Percentiles rank a stretch among this genome's conserved stretches.
Conservation (phyloP, 2,113 vertebrate genomes). For the Lycaon pictus region DNA sequence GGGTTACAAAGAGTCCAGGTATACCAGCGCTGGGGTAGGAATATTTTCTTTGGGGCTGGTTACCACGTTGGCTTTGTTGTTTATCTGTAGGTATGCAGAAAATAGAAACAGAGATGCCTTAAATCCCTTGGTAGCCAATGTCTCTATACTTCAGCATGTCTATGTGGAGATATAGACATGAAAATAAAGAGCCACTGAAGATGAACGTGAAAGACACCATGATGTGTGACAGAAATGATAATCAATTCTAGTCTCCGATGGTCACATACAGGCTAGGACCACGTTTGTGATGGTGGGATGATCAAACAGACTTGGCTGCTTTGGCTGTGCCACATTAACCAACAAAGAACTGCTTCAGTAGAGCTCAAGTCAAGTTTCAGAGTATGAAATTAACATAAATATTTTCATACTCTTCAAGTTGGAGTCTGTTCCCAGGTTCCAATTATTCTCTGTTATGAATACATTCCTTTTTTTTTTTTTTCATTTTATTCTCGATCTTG, state of each 20-base stretch:
- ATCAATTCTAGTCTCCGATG: slow-evolving; percentile 50
- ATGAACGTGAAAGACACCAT: slow-evolving; percentile 60
- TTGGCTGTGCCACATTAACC: slow-evolving; percentile 54
- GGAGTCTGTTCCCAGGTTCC: not conserved
- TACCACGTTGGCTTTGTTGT: slow-evolving; percentile 99
- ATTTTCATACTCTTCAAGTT: slow-evolving; percentile 39
- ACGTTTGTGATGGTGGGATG: not conserved
- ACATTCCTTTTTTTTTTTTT: not conserved
- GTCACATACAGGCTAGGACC: not conserved
- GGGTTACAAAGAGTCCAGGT: slow-evolving; percentile 89
- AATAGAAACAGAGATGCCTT: slow-evolving; percentile 92
- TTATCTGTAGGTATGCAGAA: slow-evolving; percentile 96
- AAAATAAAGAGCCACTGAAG: slow-evolving; percentile 83
- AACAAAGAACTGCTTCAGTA: slow-evolving; percentile 52
- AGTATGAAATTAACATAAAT: slow-evolving; percentile 45
- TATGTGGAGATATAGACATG: slow-evolving; percentile 82
- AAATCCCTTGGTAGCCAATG: slow-evolving; percentile 81
- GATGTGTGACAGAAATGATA: not conserved
- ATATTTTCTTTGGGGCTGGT: slow-evolving; percentile 97
- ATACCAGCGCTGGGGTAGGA: slow-evolving; percentile 98
- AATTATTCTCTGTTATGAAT: not conserved
- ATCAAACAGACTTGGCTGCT: not conserved
- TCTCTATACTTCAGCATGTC: slow-evolving; percentile 77
- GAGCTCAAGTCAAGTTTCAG: slow-evolving; percentile 59
- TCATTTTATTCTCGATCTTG: slow-evolving; percentile 42